Percentiles rank a stretch among this genome's conserved stretches.
Conservation (phyloP, 2,113 vertebrate species). For the Andinoacara biseriatus region DNA sequence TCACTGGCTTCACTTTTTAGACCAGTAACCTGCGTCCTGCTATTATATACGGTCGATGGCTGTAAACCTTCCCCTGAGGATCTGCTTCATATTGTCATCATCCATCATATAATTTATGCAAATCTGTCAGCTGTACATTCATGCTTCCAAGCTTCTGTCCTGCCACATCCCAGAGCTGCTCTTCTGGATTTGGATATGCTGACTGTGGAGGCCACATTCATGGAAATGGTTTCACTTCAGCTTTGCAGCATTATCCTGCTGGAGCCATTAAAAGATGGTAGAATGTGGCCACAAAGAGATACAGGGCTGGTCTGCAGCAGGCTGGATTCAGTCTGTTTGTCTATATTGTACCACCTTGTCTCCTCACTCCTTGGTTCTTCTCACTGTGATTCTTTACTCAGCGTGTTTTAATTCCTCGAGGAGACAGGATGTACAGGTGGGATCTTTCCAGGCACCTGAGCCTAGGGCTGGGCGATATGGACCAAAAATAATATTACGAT, state of each 20-base stretch:
- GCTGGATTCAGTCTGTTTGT: neutral
- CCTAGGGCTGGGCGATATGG: too few species aligned
- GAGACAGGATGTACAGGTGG: rapidly evolving
- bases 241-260: rapidly evolving
- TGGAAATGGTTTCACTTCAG: neutral
- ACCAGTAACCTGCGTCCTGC: too few species aligned
- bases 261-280: neutral
- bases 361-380: rapidly evolving
- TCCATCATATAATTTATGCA: neutral
- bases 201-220: neutral
- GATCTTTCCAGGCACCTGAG: rapidly evolving
- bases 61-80: neutral
- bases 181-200: neutral
- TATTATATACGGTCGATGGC: neutral
- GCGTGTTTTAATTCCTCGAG: rapidly evolving
- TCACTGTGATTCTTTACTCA: neutral
- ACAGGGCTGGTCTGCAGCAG: neutral
- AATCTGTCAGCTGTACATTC: neutral
- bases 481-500: too few species aligned
- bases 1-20: too few species aligned
- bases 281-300: neutral
- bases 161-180: neutral
- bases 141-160: rapidly evolving
- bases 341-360: neutral
- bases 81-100: neutral